Conservation (phyloP, 2,113 vertebrate genomes). For the Salminus brasiliensis region DNA sequence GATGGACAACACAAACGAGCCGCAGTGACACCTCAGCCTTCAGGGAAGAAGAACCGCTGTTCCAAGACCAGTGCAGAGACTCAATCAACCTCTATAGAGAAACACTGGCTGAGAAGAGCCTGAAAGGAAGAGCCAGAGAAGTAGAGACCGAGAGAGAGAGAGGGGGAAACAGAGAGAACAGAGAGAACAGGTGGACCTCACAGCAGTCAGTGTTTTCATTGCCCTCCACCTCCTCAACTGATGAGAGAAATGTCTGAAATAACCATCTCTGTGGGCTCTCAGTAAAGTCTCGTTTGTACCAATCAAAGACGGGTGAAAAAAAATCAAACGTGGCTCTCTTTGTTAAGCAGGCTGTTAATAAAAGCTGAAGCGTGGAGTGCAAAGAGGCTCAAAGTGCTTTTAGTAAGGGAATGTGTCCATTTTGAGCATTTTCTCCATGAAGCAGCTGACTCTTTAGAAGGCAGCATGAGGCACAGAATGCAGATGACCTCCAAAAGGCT, state of each 20-base stretch:
- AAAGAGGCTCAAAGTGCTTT: background rate
- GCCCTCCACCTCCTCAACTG: background rate
- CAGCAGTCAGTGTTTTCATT: constrained; percentile 19
- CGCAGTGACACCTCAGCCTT: background rate
- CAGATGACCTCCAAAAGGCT: background rate
- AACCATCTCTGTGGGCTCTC: background rate
- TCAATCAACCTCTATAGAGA: background rate
- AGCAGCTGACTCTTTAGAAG: background rate
- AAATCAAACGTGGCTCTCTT: background rate
- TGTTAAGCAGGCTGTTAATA: background rate
- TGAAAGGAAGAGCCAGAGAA: background rate
- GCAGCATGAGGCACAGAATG: background rate
- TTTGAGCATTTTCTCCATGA: background rate
- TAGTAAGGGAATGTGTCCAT: background rate
- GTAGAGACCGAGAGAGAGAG: background rate
- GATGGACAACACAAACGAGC: background rate
- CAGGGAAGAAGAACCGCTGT: background rate
- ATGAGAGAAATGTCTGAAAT: background rate
- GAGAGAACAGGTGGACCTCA: constrained; percentile 7
- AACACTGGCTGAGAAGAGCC: background rate
- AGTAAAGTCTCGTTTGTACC: constrained; percentile 5
- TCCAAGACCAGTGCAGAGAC: background rate
- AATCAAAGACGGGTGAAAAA: constrained; percentile 21
- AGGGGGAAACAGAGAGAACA: background rate
- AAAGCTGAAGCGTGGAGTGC: background rate